Evolutionary conservation across 2,113 vertebrate genomes (phyloP), one percentile per base, ranked within the genome.

Genomic region (Spermophilus dauricus): DNA sequence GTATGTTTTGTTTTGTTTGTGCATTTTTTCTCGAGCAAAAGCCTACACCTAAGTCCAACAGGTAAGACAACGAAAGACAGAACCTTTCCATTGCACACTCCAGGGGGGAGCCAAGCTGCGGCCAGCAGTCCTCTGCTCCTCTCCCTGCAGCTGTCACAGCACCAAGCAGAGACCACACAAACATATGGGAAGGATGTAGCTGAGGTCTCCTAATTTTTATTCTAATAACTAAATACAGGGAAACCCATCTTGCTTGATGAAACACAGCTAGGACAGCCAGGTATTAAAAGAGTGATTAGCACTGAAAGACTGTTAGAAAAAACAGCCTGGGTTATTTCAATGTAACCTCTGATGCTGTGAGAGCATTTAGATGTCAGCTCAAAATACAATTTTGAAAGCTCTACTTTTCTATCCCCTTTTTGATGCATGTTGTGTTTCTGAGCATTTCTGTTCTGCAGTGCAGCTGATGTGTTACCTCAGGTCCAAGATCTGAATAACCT

Each of bases 121-220:
- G 67, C 26, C 39, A 56, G 53, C 4, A 24, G 61, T 9, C 67
- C 5, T 42, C 32, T 4, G 4, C 16, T 61, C 20, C 13, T 39
- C 3, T n/a, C 9, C 24, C 8, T 26, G 1, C 0, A 61, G n/a
- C 17, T 34, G 17, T 20, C 28, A 4, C 11, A n/a, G 69, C 18
- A 39, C 11, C 42, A 13, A 5, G 3, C 4, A 51, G 11, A 63
- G 10, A 48, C 24, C 86, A 61, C 1, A 8, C 20, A 65, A 45
- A 76, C 2, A 2, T 65, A 37, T 1, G 24, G 11, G 48, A 45
- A 16, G 76, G 30, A 12, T 10, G 2, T 2, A 67, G 53, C 17
- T n/a, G 42, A 91, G 53, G 51, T 65, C 16, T 78, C 67, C 14
- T 51, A 51, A 61, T 34, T 80, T 81, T n/a, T 58, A 48, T 28